Evolutionary conservation across 1,140 invertebrate species (phyloP).

Genomic region (Neotoxoptera formosana): DNA sequence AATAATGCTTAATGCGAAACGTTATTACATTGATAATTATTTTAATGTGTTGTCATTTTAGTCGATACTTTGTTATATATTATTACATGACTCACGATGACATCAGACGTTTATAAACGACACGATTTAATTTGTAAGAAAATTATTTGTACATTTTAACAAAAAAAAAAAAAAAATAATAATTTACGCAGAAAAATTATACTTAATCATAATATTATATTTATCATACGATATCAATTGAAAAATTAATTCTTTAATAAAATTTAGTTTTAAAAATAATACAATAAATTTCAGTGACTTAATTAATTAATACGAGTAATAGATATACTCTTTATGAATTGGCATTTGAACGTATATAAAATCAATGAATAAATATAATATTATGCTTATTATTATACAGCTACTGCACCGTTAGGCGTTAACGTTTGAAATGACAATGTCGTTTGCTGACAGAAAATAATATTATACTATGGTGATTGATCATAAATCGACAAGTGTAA

Average conservation of each 20-base stretch:
- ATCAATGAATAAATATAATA: too few species aligned
- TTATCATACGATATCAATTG: not conserved
- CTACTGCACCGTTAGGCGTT: too few species aligned
- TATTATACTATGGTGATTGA: not conserved
- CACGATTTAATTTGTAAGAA: not conserved
- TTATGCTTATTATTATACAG: too few species aligned
- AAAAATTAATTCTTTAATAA: not conserved
- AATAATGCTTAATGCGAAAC: not conserved
- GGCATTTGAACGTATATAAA: too few species aligned
- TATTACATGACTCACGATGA: not conserved
- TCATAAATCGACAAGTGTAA: not conserved
- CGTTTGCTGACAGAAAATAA: too few species aligned
- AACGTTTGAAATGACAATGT: too few species aligned
- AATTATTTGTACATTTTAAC: not conserved
- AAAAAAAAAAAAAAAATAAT: not conserved
- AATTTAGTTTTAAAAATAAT: not conserved
- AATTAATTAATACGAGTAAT: too few species aligned
- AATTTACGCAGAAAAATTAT: not conserved
- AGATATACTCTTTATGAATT: too few species aligned
- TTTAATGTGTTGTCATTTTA: slow-evolving; percentile 5
- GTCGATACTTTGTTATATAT: not conserved
- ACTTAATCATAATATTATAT: not conserved
- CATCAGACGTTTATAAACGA: not conserved
- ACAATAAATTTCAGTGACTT: too few species aligned
- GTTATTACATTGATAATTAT: not conserved